Evolutionary conservation across 2,113 vertebrate species (phyloP), one percentile per base, ranked within the genome.

Genomic region (Sylvilagus bachmani): DNA sequence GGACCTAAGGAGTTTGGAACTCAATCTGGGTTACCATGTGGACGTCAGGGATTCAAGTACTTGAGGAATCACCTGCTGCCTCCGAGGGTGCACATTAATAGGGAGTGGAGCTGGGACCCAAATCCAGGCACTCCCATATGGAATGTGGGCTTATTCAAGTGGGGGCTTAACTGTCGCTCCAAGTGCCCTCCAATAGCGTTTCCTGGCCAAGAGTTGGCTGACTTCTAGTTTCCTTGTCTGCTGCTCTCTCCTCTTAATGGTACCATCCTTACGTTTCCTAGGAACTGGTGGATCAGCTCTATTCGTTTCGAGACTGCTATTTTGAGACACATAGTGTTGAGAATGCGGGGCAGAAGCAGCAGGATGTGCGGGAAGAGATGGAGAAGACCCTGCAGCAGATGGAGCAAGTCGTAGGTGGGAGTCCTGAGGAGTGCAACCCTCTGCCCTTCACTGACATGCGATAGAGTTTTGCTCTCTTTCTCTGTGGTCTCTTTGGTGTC

Each of bases 261-360:
- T 44, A 44, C 10, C n/a, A 17, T 95, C 16, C 6, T 73, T 90
- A 27, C 10, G 22, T 36, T 88, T 93, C 71, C 67, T 97, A 99
- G 99, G 99, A 99, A 87, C 97, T 99, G 6, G 99, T 99, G 86
- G 98, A 99, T 96, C 98, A 98, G 25, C 97, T 99, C 8, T 99
- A 99, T 95, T 90, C 97, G 33, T 99, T 99, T 96, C 98, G 99
- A 97, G 99, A 99, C 78, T 97, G 98, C 96, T 99, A 99, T 97
- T 99, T 99, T 82, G 99, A 99, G 96, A 98, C 98, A 38, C 99
- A 99, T 64, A 93, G 97, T 69, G 98, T 99, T 64, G 99, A 99
- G 93, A 98, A 99, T 94, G 99, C 99, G 62, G 98, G 97, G 1
- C 98, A 74, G 83, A 99, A 99, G 96, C 98, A 98, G 21, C 98